These are phyloP conservation scores for Omphaloscelis lunosa DNA, from an alignment of 2,888 invertebrate species.

Conservation along the genomic window DNA sequence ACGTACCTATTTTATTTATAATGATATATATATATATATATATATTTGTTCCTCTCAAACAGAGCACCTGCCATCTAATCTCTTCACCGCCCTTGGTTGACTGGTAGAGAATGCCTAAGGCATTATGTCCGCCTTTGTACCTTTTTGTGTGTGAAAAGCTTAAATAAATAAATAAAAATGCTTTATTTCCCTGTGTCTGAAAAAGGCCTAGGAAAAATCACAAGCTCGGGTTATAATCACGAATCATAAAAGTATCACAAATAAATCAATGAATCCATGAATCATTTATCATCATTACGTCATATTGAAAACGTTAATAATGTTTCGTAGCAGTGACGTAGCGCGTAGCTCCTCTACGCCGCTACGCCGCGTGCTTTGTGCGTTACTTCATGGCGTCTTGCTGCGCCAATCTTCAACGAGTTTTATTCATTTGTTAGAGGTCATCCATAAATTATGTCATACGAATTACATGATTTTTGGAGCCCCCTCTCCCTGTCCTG, in stretches of 20 bases:
- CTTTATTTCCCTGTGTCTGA: background rate
- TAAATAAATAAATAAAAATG: no score
- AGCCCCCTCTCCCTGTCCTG: background rate
- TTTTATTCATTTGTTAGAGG: background rate
- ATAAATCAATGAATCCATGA: background rate
- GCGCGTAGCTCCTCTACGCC: slow-evolving; percentile 62
- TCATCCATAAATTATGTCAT: background rate
- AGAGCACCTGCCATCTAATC: no score
- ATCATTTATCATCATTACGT: slow-evolving; percentile 17
- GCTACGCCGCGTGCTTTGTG: slow-evolving; percentile 51
- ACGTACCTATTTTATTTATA: no score
- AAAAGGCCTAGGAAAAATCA: background rate
- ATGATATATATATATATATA: no score
- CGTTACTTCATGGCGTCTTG: slow-evolving; percentile 9
- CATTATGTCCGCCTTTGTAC: no score
- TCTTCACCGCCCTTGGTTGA: no score
- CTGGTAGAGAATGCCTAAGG: no score
- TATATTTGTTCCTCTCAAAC: no score
- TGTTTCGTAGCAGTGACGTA: slow-evolving; percentile 56
- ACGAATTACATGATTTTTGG: background rate
- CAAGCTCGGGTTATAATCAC: background rate
- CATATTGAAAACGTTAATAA: slow-evolving; percentile 7
- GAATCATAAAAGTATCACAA: background rate
- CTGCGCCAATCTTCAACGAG: slow-evolving; percentile 8
- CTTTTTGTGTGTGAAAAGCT: no score